Evolutionary conservation across 2,113 vertebrate species (phyloP), one percentile per base, ranked within the genome.

Genomic region (Cryptotis parvus): DNA sequence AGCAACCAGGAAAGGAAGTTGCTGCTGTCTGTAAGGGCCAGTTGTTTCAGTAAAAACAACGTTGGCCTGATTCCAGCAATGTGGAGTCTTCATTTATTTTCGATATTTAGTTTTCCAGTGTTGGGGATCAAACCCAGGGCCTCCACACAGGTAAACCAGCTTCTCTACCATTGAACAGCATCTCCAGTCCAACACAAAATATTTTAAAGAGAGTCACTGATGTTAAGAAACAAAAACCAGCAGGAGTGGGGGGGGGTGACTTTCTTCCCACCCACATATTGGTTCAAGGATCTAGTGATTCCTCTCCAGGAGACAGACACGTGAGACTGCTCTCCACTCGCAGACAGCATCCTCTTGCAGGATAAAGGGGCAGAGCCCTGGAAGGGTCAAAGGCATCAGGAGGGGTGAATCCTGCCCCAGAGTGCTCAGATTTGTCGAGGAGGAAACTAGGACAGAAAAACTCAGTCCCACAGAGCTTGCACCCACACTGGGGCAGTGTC

Each of bases 11-110:
- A 91, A 90, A 91, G 68, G 83, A 87, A 72, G 61, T 68, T 45
- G 78, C 35, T 58, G 69, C 65, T 86, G 29, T 70, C 58, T 73
- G 20, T 18, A 37, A 72, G 1, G 31, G 58, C 58, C 6, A 45
- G 39, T 65, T 83, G 55, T 89, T 85, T 91, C 73, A 74, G 31
- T 88, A 92, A 91, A 91, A 78, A 61, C 84, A 87, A 66, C 43
- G 31, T 52, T 63, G 58, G 39, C 69, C 82, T 72, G 22, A 77
- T 11, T 49, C 39, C n/a, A 61, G 73, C 20, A 45, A 80, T 18
- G 37, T 26, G 9, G 6, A 68, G 8, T 16, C 87, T 43, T 79
- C 52, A 58, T 31, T 65, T 29, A 20, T 65, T 31, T 65, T 31
- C 9, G 18, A 27, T 31, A 11, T 65, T 31, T 29, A 29, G 11